These are phyloP conservation scores for Thera britannica DNA, from an alignment of 2,888 invertebrate species.

Conservation along the genomic window DNA sequence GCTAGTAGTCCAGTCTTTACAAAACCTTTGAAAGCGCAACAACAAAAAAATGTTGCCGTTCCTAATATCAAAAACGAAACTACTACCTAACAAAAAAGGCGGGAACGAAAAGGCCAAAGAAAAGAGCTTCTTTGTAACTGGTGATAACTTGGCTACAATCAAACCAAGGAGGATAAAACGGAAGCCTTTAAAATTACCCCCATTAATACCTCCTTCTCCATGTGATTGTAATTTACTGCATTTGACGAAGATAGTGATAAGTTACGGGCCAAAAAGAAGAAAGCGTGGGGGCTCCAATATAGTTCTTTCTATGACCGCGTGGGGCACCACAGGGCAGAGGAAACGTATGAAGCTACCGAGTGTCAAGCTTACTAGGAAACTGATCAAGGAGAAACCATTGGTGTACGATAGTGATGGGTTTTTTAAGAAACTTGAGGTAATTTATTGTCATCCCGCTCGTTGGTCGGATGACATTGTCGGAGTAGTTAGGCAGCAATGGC, in stretches of 20 bases:
- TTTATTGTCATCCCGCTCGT: no score
- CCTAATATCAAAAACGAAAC: constrained; percentile 71
- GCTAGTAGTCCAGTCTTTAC: constrained; percentile 6
- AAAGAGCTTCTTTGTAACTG: constrained; percentile 57
- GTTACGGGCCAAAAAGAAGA: constrained; percentile 65
- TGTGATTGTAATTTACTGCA: constrained; percentile 74
- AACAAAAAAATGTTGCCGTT: constrained; percentile 66
- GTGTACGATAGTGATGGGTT: constrained; percentile 68
- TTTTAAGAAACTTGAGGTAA: constrained; percentile 77
- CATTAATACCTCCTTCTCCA: constrained; percentile 43
- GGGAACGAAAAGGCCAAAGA: constrained; percentile 54
- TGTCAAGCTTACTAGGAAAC: constrained; percentile 57
- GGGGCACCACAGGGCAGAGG: constrained; percentile 62
- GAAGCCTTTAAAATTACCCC: constrained; percentile 55
- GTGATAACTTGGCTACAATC: constrained; percentile 56
- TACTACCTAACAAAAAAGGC: constrained; percentile 61
- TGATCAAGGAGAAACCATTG: constrained; percentile 52
- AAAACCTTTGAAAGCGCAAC: constrained; percentile 3
- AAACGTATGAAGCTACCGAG: constrained; percentile 70
- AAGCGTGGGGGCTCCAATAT: constrained; percentile 70
- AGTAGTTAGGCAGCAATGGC: no score
- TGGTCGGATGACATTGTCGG: no score
- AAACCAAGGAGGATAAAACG: constrained; percentile 57
- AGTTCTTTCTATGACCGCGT: constrained; percentile 67
- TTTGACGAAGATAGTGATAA: constrained; percentile 68